Evolutionary conservation across 2,113 vertebrate species (phyloP).

Genomic region (Oxyruncus cristatus): DNA sequence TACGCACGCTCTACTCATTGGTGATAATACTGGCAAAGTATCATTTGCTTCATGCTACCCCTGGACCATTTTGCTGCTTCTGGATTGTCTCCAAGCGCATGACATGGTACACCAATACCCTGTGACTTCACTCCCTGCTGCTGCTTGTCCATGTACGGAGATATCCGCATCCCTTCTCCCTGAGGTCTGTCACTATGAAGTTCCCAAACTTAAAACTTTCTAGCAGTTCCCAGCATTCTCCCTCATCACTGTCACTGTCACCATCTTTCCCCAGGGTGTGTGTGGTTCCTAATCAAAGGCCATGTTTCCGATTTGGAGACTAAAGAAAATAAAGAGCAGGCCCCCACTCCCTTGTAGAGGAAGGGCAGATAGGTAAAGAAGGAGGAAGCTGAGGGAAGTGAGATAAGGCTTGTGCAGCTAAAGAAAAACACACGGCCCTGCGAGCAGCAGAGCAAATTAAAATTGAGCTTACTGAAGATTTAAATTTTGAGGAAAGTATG

Average conservation of each 20-base stretch:
- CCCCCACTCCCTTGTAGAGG: not conserved
- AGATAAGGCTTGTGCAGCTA: not conserved
- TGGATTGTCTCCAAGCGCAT: not conserved
- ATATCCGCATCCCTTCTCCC: not conserved
- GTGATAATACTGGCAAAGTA: not conserved
- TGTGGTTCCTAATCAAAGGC: not conserved
- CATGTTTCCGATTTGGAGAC: not conserved
- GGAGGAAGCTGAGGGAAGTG: constrained; percentile 3
- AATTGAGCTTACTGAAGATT: not conserved
- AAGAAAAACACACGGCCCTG: not conserved
- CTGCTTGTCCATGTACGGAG: fast-evolving
- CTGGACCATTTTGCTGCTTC: not conserved
- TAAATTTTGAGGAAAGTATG: not conserved
- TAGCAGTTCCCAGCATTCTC: not conserved
- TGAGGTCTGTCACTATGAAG: fast-evolving
- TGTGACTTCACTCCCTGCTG: not conserved
- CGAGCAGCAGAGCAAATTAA: not conserved
- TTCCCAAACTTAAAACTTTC: not conserved
- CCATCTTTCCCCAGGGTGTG: not conserved
- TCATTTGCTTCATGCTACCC: not conserved
- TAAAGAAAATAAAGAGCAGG: not conserved
- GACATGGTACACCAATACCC: fast-evolving
- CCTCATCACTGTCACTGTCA: not conserved
- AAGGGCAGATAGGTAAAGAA: not conserved
- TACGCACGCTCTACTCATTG: not conserved